Base-by-base conservation (phyloP, 2,888 invertebrate genomes). In the Rotaria magnacalcarata region DNA sequence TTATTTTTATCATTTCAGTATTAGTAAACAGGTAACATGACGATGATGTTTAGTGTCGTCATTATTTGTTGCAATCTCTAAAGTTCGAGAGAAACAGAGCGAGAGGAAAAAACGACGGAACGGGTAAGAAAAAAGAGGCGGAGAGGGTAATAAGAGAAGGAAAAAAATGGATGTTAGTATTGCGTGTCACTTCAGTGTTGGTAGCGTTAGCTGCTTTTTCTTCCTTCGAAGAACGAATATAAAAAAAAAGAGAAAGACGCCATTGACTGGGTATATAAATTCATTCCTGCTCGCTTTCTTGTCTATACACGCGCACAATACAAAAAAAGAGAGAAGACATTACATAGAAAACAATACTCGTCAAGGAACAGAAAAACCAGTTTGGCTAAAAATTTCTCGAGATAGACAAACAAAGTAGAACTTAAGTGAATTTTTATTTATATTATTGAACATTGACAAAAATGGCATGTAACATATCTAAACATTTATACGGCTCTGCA, bases 271-370 rank as follows among this genome's bases (percentile, higher is more conserved):
- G 14, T 67, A 67, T 67, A 67, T 67, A 67, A 67, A 67, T 41
- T 67, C 67, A 67, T 67, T 67, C 34, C 19, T 67, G 34, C 67
- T 67, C 67, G 11, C 34, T 67, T 67, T 67, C 67, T 67, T 41
- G 34, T 67, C 67, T 67, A 67, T 67, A 67, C 67, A 67, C 67
- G 67, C 67, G 67, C 34, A 34, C 67, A 67, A 34, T 67, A 67
- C 34, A 67, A 67, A 67, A 67, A 67, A 67, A 60, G 14, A 41
- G 34, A 67, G 67, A 67, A 67, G 34, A 19, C 67, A 67, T 67
- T 67, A 67, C 67, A 67, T 67, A 67, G 67, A 67, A 67, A 67
- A 67, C 67, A 67, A 67, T 67, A 67, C 19, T 67, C 67, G 67
- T 27, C 41, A 67, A 60, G 4, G 24, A 67, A 19, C 34, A 41